phyloP scores from a whole-genome alignment of 2,797 vertebrate genomes.

The Lates japonicus region DNA sequence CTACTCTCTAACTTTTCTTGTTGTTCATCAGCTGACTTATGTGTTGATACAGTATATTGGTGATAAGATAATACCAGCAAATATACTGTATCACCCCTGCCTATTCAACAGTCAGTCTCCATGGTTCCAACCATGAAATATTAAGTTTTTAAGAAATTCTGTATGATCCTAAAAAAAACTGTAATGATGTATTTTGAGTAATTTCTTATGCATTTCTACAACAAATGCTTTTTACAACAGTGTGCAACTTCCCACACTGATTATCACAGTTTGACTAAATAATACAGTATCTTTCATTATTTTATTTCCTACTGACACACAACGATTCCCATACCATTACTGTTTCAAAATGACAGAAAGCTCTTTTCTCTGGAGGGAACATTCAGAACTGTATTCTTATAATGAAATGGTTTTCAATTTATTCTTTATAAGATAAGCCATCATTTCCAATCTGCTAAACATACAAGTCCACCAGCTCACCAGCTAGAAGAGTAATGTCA shows the following conservation, averaged over 20 bases:
- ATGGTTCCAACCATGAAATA: too few species aligned
- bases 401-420: constrained; percentile 73
- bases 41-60: too few species aligned
- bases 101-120: neutral
- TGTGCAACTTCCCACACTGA: neutral
- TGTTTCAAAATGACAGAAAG: constrained; percentile 41
- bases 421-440: constrained; percentile 70
- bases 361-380: constrained; percentile 60
- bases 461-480: constrained; percentile 54
- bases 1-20: too few species aligned
- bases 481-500: constrained; percentile 50
- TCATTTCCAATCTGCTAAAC: constrained; percentile 70
- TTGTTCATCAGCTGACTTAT: neutral
- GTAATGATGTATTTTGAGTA: neutral
- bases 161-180: neutral
- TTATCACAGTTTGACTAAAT: constrained; percentile 15
- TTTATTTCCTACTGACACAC: constrained; percentile 41
- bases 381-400: constrained; percentile 46
- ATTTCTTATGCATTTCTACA: constrained; percentile 1
- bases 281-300: constrained; percentile 12
- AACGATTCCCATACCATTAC: constrained; percentile 52
- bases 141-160: too few species aligned
- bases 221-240: neutral
- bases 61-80: neutral
- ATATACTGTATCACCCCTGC: neutral